Base-by-base conservation (phyloP, 2,113 vertebrate species). In the Scolopax mira region DNA sequence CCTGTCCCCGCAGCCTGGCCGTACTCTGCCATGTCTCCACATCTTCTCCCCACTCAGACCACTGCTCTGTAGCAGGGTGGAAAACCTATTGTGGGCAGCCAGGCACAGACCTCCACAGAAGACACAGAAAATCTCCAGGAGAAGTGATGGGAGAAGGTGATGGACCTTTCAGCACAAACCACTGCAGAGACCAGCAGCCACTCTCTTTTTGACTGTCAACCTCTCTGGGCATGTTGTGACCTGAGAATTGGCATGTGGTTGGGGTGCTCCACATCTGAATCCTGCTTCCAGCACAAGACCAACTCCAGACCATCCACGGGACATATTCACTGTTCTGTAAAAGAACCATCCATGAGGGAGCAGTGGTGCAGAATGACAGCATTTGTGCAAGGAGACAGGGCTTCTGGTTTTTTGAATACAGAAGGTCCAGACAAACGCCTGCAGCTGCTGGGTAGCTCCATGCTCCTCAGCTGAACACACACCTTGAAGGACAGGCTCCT, bases 21-120 rank as follows among this genome's bases (percentile, higher is more conserved):
- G 2, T 9, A 23, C 52, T 54, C 79, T 4, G 1, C 31, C 1
- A 1, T 2, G 5, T 58, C 33, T 28, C 69, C 1, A 0, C 1
- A 5, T 9, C 66, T 39, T 39, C 64, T n/a, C 18, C 52, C 12
- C 0, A 2, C 66, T n/a, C 0, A 0, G 55, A 19, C 5, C 33
- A 18, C 17, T 3, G 1, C 31, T 3, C 2, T 1, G 6, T 1
- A 18, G 41, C 22, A 15, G 37, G 41, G 27, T 18, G 54, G 58
- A 61, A 2, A 73, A 58, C 11, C 10, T 28, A 11, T 2, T 2
- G 11, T 1, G 2, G 41, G 41, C 37, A 67, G 58, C 30, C 3
- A 0, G 39, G 9, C 72, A 7, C 0, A 0, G 3, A 30, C 1
- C 48, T 27, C 42, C 3, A 2, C 9, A 8, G 70, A 44, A 9